Conservation (phyloP, 2,888 invertebrate genomes). For the Drosophila nr. perissopoda region DNA sequence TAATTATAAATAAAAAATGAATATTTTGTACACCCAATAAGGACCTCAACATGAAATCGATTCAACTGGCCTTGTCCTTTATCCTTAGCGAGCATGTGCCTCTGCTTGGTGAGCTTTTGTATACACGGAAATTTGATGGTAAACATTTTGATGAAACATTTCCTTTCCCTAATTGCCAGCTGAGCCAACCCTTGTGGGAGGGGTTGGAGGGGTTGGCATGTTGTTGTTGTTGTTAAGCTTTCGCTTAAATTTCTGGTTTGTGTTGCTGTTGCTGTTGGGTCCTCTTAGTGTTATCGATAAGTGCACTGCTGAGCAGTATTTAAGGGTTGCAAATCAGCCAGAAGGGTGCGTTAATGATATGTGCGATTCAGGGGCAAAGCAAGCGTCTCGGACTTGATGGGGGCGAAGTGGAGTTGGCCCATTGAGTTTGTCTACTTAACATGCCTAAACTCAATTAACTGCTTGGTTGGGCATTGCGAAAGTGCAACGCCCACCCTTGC, state of each 20-base stretch:
- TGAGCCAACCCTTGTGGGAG: background rate
- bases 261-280: constrained; percentile 2
- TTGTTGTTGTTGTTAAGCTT: background rate
- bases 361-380: constrained; percentile 5
- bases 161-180: constrained; percentile 46
- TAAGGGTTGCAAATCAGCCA: constrained; percentile 41
- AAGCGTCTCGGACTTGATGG: constrained; percentile 4
- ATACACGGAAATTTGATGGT: constrained; percentile 27
- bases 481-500: constrained; percentile 33
- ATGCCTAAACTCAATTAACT: constrained; percentile 54
- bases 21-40: background rate
- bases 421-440: constrained; percentile 40
- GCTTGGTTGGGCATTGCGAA: constrained; percentile 15
- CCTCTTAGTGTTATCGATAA: constrained; percentile 51
- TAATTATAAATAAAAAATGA: background rate
- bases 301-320: constrained; percentile 26
- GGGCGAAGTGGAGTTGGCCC: constrained; percentile 8
- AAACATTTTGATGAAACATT: constrained; percentile 28
- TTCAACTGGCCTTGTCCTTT: background rate
- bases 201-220: background rate
- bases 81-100: background rate
- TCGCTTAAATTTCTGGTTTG: constrained; percentile 29
- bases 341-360: constrained; percentile 10
- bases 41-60: too few species aligned
- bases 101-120: constrained; percentile 1